Evolutionary conservation across 2,113 vertebrate genomes (phyloP), one percentile per base, ranked within the genome.

Genomic region (Prietella phreatophila): DNA sequence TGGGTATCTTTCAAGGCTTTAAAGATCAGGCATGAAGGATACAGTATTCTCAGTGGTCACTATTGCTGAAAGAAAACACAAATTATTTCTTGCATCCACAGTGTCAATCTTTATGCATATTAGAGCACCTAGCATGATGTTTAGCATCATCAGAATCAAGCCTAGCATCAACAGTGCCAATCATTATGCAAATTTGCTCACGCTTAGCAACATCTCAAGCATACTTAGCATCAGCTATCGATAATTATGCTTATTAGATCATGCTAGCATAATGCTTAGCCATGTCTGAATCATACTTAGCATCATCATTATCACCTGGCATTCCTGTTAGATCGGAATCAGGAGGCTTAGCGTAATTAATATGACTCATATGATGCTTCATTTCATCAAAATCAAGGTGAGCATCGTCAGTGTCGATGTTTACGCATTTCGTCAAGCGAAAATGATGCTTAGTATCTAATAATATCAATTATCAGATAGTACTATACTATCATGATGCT

Each of bases 121-220:
- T 50, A 53, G 27, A 60, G 60, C 17, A 63, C n/a, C 84, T 80
- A 69, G 60, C 60, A 65, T n/a, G 69, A 60, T 25, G n/a, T 83
- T 50, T 56, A 75, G 55, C 53, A 14, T 56, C 27, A 80, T 80
- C 15, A 55, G 13, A 50, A 50, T 78, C 39, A 27, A 25, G 75
- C 13, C 39, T 78, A 27, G 22, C 71, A 78, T 78, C 22, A 75
- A 39, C 1, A 25, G 47, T 50, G 42, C 47, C 75, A 78, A 13
- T 27, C 42, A 27, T 78, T 47, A 78, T 78, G 75, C 39, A 75
- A 39, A 65, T 13, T 3, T 65, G 63, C n/a, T 39, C 6, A 75
- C 20, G 27, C 22, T 36, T 42, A 71, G 69, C 30, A 17, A 19
- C 69, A 71, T 33, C 69, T 5, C 69, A 17, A 15, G 14, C 30